Evolutionary conservation across 2,113 vertebrate genomes (phyloP).

Genomic region (Ariopsis seemanni): DNA sequence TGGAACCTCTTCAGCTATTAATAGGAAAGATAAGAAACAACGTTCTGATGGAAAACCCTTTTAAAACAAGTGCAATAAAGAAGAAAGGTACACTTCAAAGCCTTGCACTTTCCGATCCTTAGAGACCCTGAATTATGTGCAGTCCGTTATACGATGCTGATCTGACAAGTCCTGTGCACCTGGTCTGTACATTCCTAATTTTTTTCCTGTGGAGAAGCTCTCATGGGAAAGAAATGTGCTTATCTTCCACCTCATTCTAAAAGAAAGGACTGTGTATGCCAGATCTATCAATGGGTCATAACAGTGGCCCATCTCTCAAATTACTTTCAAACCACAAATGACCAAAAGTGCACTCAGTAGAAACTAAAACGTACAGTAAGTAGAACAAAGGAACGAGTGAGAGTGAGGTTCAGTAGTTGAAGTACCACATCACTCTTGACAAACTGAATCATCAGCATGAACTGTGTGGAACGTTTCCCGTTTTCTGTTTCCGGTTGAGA

Average conservation of each 20-base stretch:
- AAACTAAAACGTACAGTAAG: not conserved
- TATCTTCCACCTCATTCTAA: conserved; percentile 17
- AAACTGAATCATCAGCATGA: not conserved
- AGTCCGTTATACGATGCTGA: conserved; percentile 42
- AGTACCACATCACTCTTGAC: not conserved
- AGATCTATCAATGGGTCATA: conserved; percentile 39
- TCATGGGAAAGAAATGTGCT: conserved; percentile 34
- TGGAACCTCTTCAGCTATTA: conserved; percentile 40
- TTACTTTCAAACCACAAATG: conserved; percentile 35
- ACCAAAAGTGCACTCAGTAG: conserved; percentile 9
- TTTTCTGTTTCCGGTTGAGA: too few species aligned
- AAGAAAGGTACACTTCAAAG: conserved; percentile 53
- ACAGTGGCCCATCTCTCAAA: conserved; percentile 26
- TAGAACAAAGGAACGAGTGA: not conserved
- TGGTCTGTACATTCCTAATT: conserved; percentile 50
- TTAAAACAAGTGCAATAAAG: conserved; percentile 48
- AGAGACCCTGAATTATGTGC: conserved; percentile 51
- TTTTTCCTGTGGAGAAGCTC: conserved; percentile 31
- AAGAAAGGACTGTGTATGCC: conserved; percentile 23
- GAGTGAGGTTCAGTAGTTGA: not conserved
- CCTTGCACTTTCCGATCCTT: conserved; percentile 41
- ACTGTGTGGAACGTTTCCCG: not conserved
- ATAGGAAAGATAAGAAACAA: conserved; percentile 50
- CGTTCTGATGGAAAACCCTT: conserved; percentile 50
- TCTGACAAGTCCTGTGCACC: conserved; percentile 46